These are phyloP conservation scores for Oceanites oceanicus DNA, from an alignment of 2,113 vertebrate species.

Conservation along the genomic window DNA sequence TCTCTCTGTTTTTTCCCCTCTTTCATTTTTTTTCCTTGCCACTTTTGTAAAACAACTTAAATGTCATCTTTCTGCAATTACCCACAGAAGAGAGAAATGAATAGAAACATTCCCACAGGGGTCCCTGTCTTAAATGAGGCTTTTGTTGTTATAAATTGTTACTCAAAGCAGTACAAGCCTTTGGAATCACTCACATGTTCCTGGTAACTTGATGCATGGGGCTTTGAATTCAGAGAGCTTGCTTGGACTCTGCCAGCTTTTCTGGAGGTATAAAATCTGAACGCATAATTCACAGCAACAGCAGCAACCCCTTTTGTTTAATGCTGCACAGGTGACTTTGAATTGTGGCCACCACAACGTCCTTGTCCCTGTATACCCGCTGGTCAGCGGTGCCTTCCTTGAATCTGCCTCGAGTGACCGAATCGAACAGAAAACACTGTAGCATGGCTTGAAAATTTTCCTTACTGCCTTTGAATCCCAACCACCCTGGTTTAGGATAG, in stretches of 20 bases:
- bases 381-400: not conserved
- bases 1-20: not conserved
- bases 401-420: accelerated
- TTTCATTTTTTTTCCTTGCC: constrained; percentile 23
- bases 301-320: not conserved
- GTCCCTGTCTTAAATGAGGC: constrained; percentile 74
- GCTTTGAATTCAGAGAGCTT: constrained; percentile 61
- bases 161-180: constrained; percentile 73
- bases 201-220: constrained; percentile 53
- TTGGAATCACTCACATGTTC: constrained; percentile 61
- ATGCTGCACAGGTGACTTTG: not conserved
- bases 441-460: not conserved
- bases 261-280: constrained; percentile 40
- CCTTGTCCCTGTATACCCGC: not conserved
- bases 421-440: not conserved
- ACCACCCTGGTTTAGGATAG: accelerated
- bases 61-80: constrained; percentile 74
- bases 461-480: not conserved
- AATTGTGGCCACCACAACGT: not conserved
- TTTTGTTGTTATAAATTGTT: constrained; percentile 76
- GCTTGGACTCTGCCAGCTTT: constrained; percentile 50
- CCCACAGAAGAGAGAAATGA: constrained; percentile 64
- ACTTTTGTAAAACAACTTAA: constrained; percentile 70
- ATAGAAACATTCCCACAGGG: constrained; percentile 74
- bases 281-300: not conserved